phyloP scores from a whole-genome alignment of 2,113 vertebrate genomes.

The Sisor rabdophorus region DNA sequence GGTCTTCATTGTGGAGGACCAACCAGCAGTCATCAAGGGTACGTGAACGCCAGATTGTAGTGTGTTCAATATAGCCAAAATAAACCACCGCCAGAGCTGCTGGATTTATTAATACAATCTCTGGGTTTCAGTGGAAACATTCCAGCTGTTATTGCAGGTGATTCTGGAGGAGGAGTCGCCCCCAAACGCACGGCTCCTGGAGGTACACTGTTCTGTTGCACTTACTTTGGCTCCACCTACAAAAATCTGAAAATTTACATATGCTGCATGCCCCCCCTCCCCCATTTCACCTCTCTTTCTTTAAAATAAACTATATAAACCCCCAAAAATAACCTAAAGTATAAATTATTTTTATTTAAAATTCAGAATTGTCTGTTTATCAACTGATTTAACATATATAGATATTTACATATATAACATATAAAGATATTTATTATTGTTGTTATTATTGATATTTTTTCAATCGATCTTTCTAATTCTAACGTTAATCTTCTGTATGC shows the following conservation, averaged over 20 bases:
- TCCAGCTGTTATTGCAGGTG: constrained; percentile 69
- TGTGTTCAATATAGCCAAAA: background rate
- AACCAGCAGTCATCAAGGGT: constrained; percentile 62
- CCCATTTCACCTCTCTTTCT: too few species aligned
- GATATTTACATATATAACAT: background rate
- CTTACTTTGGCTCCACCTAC: background rate
- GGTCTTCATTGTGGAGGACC: constrained; percentile 63
- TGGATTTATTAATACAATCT: background rate
- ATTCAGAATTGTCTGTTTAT: background rate
- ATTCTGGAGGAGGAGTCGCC: constrained; percentile 55
- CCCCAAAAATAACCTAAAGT: too few species aligned
- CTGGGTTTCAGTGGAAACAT: constrained; percentile 58
- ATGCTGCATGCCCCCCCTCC: too few species aligned
- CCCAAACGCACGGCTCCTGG: background rate
- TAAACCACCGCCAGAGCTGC: background rate
- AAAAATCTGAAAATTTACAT: background rate
- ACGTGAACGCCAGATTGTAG: background rate
- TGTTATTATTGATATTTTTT: too few species aligned
- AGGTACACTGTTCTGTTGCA: background rate
- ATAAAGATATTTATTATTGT: background rate
- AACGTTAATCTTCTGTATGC: background rate
- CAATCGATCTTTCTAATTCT: background rate
- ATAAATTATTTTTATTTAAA: background rate
- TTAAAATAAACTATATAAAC: background rate
- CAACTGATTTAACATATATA: background rate